Percentiles rank a stretch among this genome's conserved stretches.
Evolutionary conservation across 2,113 vertebrate species (phyloP).

Genomic region (Ranitomeya variabilis): DNA sequence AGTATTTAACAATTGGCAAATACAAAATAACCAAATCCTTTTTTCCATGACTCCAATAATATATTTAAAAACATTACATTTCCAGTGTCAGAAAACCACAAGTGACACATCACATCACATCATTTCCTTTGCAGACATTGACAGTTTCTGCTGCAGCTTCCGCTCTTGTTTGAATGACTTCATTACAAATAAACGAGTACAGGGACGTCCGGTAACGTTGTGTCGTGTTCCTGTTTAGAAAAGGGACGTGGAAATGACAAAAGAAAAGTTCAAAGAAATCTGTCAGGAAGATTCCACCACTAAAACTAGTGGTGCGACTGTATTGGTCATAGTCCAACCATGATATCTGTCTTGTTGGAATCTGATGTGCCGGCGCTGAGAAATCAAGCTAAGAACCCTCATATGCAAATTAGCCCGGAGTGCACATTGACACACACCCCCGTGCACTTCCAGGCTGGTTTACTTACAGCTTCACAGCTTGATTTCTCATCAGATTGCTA

Average conservation of each 20-base stretch:
- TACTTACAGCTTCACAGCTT: too few relatives aligned
- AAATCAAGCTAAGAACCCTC: too few relatives aligned
- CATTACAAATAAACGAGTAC: background rate
- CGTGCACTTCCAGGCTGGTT: too few relatives aligned
- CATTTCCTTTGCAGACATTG: background rate
- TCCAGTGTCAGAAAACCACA: background rate
- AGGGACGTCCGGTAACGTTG: background rate
- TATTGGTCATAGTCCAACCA: too few relatives aligned
- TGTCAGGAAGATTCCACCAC: too few relatives aligned
- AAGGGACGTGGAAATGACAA: background rate
- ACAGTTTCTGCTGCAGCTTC: slow-evolving; percentile 26
- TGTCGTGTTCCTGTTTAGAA: background rate
- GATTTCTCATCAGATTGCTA: too few relatives aligned
- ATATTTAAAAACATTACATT: background rate
- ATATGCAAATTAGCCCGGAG: too few relatives aligned
- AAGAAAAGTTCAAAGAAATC: background rate
- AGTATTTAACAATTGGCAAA: too few relatives aligned
- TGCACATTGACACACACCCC: too few relatives aligned
- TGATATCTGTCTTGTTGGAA: too few relatives aligned
- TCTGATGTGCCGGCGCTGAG: too few relatives aligned
- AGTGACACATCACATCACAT: background rate
- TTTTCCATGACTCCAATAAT: background rate
- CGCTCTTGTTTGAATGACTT: background rate
- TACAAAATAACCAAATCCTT: background rate
- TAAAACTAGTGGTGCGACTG: too few relatives aligned